phyloP scores from a whole-genome alignment of 2,888 invertebrate genomes.

The Sialis fuliginosa region DNA sequence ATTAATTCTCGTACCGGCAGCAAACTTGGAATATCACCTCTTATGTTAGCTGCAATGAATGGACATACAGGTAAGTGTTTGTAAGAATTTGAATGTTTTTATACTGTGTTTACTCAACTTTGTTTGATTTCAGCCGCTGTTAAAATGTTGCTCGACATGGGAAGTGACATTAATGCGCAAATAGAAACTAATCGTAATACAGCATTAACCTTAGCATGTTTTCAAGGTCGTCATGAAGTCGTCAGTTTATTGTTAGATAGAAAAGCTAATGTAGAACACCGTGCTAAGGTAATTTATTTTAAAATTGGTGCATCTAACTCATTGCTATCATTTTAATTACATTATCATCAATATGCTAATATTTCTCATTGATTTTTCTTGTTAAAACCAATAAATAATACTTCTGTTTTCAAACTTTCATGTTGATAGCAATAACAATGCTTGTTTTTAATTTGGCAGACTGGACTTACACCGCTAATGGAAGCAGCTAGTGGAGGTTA shows the following conservation, averaged over 20 bases:
- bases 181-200: conserved; percentile 99
- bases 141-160: conserved; percentile 86
- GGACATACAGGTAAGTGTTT: conserved; percentile 50
- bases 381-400: too few species aligned
- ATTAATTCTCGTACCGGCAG: conserved; percentile 96
- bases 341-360: not conserved
- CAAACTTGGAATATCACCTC: conserved; percentile 93
- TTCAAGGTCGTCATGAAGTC: conserved; percentile 97
- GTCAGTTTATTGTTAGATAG: conserved; percentile 89
- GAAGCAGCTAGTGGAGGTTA: conserved; percentile 99
- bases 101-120: not conserved
- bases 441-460: conserved; percentile 31
- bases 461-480: conserved; percentile 96
- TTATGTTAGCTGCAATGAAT: conserved; percentile 99
- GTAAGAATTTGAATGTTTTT: not conserved
- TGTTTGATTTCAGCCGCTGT: conserved; percentile 57
- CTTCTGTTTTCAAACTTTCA: too few species aligned
- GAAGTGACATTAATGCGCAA: conserved; percentile 98
- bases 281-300: conserved; percentile 57
- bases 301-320: not conserved
- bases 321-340: not conserved
- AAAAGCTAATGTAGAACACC: conserved; percentile 96
- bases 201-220: conserved; percentile 94
- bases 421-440: too few species aligned
- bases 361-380: too few species aligned